Evolutionary conservation across 2,888 invertebrate genomes (phyloP), one percentile per base, ranked within the genome.

Genomic region (Bruchidius siliquastri): DNA sequence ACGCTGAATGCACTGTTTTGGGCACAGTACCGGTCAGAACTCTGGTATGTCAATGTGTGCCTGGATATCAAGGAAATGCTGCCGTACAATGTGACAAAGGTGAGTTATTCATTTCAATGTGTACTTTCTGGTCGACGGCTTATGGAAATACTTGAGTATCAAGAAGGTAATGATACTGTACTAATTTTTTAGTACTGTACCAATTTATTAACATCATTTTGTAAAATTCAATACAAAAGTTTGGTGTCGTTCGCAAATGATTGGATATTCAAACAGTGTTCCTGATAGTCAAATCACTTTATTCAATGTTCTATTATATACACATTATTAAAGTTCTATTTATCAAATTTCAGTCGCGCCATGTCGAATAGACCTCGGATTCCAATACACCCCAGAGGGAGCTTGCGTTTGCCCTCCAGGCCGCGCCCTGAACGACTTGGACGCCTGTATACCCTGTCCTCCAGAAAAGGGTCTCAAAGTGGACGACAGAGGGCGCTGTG

Each of bases 51-150:
- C 93, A 94, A 86, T 97, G 97, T 84, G 84, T 93, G 69, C 93
- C 94, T 66, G 96, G 96, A 76, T 96, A 93, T 84, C 92, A 92
- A 86, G 97, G 96, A 84, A 95, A 96, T 84, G 96, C 96, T 21
- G 92, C 95, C 10, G 89, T 93, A 13, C 92, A 93, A 83, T 97
- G 96, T 83, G 92, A 94, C 80, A 92, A 90, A 88, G 90, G 95
- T 92, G 89, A 91, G 90, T 90, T 74, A 66, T 67, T 69, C 49
- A 26, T 20, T 49, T 21, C 6, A n/a, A n/a, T n/a, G n/a, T n/a
- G n/a, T n/a, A n/a, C n/a, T n/a, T n/a, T n/a, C n/a, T n/a, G n/a
- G n/a, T n/a, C n/a, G n/a, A n/a, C n/a, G n/a, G n/a, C n/a, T n/a
- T n/a, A n/a, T n/a, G n/a, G n/a, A n/a, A n/a, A n/a, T n/a, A n/a